Conservation (phyloP, 2,888 invertebrate species). For the Eurytoma californica region DNA sequence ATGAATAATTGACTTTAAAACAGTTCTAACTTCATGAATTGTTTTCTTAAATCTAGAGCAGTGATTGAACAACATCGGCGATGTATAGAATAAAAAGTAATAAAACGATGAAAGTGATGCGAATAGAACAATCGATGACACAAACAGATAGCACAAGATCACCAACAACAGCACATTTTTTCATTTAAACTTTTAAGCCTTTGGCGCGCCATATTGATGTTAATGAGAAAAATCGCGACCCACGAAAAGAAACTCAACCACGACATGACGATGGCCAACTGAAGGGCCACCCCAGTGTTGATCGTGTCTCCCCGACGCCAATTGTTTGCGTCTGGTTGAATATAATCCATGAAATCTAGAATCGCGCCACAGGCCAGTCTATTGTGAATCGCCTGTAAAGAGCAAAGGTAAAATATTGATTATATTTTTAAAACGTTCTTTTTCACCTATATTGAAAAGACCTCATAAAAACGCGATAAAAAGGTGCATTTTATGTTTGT, state of each 20-base stretch:
- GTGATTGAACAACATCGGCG: no score
- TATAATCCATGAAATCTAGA: conserved; percentile 90
- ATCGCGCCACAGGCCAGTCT: conserved; percentile 85
- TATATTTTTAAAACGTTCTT: no score
- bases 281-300: conserved; percentile 83
- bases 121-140: not conserved
- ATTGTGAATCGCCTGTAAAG: conserved; percentile 76
- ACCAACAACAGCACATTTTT: conserved; percentile 64
- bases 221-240: conserved; percentile 76
- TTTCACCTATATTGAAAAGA: conserved; percentile 22
- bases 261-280: conserved; percentile 80
- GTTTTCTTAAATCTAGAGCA: no score
- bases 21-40: no score
- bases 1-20: no score
- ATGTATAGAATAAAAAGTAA: no score
- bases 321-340: conserved; percentile 83
- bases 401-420: not conserved
- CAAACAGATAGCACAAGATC: not conserved
- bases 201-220: conserved; percentile 76
- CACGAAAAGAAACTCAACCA: conserved; percentile 80
- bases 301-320: conserved; percentile 82
- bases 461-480: not conserved
- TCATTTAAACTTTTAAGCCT: conserved; percentile 50
- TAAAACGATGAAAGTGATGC: not conserved
- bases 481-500: not conserved